phyloP scores from a whole-genome alignment of 2,113 vertebrate genomes.

The Laticauda colubrina region DNA sequence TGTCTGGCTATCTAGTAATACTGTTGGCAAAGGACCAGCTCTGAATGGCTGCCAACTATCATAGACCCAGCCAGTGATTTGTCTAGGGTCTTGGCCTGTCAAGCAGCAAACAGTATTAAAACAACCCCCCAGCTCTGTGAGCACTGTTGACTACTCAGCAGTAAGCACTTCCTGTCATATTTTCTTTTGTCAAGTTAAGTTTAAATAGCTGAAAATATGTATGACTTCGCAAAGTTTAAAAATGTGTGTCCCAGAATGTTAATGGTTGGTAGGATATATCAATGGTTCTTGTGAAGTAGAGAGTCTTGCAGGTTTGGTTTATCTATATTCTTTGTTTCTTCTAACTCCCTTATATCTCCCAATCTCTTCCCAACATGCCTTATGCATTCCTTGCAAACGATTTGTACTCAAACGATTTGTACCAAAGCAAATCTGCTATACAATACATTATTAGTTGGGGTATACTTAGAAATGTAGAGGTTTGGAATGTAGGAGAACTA shows the following conservation, averaged over 20 bases:
- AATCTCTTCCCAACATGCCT: not conserved
- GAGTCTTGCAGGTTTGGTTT: slow-evolving; percentile 62
- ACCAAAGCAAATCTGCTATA: slow-evolving; percentile 32
- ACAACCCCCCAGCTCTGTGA: slow-evolving; percentile 65
- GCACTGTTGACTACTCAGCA: slow-evolving; percentile 53
- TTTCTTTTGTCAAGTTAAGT: slow-evolving; percentile 57
- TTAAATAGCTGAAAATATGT: slow-evolving; percentile 66
- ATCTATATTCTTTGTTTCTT: not conserved
- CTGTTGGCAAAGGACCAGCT: slow-evolving; percentile 76
- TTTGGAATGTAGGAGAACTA: slow-evolving; percentile 17
- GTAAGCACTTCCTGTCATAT: slow-evolving; percentile 52
- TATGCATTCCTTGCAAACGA: slow-evolving; percentile 20
- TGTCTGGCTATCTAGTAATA: slow-evolving; percentile 82
- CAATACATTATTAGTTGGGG: slow-evolving; percentile 19
- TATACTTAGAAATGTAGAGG: slow-evolving; percentile 43
- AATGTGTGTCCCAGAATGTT: slow-evolving; percentile 61
- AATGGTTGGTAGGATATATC: slow-evolving; percentile 55
- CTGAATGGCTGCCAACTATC: slow-evolving; percentile 78
- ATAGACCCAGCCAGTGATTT: slow-evolving; percentile 78
- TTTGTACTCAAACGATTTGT: not conserved
- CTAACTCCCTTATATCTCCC: not conserved
- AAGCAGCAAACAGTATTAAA: slow-evolving; percentile 78
- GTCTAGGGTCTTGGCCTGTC: slow-evolving; percentile 80
- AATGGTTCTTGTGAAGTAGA: slow-evolving; percentile 57
- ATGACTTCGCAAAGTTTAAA: slow-evolving; percentile 62